Conservation (phyloP, 2,113 vertebrate species). For the Xiphophorus couchianus region DNA sequence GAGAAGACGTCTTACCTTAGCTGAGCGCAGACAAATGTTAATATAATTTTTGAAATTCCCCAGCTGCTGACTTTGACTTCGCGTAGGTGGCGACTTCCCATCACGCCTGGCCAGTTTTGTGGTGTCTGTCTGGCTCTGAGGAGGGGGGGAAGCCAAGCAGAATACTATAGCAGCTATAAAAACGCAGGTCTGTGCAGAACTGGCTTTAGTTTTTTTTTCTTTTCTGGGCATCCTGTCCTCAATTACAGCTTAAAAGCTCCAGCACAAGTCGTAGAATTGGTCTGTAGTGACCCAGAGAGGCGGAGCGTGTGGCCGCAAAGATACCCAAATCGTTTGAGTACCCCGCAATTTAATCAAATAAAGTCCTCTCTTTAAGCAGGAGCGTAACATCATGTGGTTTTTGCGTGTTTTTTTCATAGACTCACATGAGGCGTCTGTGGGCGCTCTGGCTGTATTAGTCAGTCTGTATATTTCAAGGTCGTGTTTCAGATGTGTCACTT, state of each 20-base stretch:
- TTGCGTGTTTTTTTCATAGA: slow-evolving; percentile 17
- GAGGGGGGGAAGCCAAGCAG: slow-evolving; percentile 80
- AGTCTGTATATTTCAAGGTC: slow-evolving; percentile 67
- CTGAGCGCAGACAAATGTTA: slow-evolving; percentile 19
- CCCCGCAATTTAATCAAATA: slow-evolving; percentile 81
- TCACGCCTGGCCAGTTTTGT: slow-evolving; percentile 80
- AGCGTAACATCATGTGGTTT: slow-evolving; percentile 3
- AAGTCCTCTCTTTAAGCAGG: slow-evolving; percentile 41
- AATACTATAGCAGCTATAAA: slow-evolving; percentile 94
- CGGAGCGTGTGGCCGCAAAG: slow-evolving; percentile 85
- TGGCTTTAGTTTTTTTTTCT: slow-evolving; percentile 81
- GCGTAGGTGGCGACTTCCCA: slow-evolving; percentile 83
- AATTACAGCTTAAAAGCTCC: slow-evolving; percentile 93
- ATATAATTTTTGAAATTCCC: slow-evolving; percentile 36
- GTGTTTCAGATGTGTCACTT: slow-evolving; percentile 63
- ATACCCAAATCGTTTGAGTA: slow-evolving; percentile 85
- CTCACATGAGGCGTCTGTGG: slow-evolving; percentile 22
- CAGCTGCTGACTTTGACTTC: slow-evolving; percentile 74
- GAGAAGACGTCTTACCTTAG: slow-evolving; percentile 65
- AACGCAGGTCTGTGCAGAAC: slow-evolving; percentile 90
- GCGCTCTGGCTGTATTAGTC: slow-evolving; percentile 32
- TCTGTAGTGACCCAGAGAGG: slow-evolving; percentile 88
- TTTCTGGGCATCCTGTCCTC: slow-evolving; percentile 88
- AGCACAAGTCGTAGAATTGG: slow-evolving; percentile 92
- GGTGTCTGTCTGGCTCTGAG: slow-evolving; percentile 84